Conservation (phyloP, 2,113 vertebrate genomes). For the Scytalopus superciliaris region DNA sequence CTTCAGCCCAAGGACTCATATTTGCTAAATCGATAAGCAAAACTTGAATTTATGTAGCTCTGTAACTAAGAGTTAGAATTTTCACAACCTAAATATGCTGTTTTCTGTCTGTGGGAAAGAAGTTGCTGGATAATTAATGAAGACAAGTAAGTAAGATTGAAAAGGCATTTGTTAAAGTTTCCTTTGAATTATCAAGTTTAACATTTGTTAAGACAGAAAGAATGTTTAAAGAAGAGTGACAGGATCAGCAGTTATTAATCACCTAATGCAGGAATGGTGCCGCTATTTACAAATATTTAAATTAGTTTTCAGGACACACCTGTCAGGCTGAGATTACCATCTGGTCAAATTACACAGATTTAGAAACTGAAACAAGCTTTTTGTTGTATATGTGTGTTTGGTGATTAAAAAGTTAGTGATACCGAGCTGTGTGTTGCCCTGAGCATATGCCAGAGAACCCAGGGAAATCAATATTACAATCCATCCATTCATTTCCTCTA, state of each 20-base stretch:
- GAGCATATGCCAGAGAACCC: background rate
- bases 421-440: background rate
- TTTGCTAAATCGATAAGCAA: background rate
- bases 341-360: background rate
- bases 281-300: slow-evolving; percentile 4
- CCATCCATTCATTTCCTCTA: background rate
- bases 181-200: background rate
- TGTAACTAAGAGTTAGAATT: background rate
- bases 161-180: background rate
- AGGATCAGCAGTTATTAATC: background rate
- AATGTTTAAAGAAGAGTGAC: background rate
- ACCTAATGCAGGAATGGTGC: background rate
- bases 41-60: background rate
- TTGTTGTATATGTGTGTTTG: background rate
- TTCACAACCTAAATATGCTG: background rate
- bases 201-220: background rate
- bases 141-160: background rate
- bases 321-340: background rate
- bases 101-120: background rate
- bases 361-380: background rate
- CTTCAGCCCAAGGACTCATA: background rate
- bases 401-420: background rate
- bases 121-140: background rate
- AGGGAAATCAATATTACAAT: background rate
- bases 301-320: background rate